These are phyloP conservation scores for Darevskia nairensis DNA, from an alignment of 2,797 vertebrate genomes.

Conservation along the genomic window DNA sequence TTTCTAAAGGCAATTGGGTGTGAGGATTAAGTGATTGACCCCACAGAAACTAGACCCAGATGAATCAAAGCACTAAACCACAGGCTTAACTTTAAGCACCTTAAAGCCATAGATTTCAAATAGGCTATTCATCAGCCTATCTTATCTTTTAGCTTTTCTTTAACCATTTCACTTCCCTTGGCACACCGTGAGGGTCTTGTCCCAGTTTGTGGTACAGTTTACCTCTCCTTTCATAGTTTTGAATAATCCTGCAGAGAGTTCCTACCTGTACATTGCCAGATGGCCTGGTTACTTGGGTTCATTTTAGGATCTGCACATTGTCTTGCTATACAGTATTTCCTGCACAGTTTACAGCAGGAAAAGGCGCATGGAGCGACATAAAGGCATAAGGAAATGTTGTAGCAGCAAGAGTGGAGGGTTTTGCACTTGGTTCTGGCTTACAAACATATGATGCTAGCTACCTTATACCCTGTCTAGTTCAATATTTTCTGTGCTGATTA, in stretches of 20 bases:
- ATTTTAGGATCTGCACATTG: not conserved
- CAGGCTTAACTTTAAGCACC: conserved; percentile 17
- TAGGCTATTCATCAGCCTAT: not conserved
- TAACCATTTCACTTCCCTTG: conserved; percentile 9
- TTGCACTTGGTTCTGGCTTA: not conserved
- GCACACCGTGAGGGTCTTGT: not conserved
- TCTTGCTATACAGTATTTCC: not conserved
- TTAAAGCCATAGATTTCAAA: conserved; percentile 23
- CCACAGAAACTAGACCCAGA: conserved; percentile 2
- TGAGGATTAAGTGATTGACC: conserved; percentile 8
- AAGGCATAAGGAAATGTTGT: not conserved
- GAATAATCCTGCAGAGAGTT: not conserved
- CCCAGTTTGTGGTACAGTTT: not conserved
- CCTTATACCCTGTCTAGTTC: not conserved
- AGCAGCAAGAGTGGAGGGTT: not conserved
- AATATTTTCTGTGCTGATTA: not conserved
- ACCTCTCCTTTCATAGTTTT: not conserved
- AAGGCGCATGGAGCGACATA: not conserved
- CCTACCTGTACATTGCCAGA: not conserved
- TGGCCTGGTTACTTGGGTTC: not conserved
- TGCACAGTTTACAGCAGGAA: not conserved
- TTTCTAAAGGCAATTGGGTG: conserved; percentile 17
- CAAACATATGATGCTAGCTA: not conserved
- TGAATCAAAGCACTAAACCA: conserved; percentile 22
- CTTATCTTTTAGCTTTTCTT: conserved; percentile 5